Evolutionary conservation across 2,888 invertebrate species (phyloP), one percentile per base, ranked within the genome.

Genomic region (Lapara coniferarum): DNA sequence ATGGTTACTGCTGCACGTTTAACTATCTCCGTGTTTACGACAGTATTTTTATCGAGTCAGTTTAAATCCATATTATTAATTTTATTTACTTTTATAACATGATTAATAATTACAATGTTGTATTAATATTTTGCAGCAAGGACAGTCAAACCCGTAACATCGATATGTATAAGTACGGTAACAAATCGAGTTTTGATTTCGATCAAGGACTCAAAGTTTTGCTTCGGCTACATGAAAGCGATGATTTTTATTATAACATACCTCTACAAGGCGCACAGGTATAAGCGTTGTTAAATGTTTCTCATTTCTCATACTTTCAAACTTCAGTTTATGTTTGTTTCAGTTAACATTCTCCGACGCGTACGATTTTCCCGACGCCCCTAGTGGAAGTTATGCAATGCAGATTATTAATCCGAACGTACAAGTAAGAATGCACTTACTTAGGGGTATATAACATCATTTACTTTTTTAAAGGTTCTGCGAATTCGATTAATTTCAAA

Each of bases 1-100:
- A 95, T 68, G 95, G 95, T 0, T 94, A 90, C 76, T 95, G 95
- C 77, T 95, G 95, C 77, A 93, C 94, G 1, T 95, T 95, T 78
- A 95, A 95, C 82, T 95, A 95, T 75, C 81, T 94, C 19, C 86
- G 95, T 46, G 77, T 78, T 46, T 87, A 88, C 0, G 94, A 94
- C 71, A 79, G 78, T 44, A 80, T 80, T 14, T 92, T 93, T 72
- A 82, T 84, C 76, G 85, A 87, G 93, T 93, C 86, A 74, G 85
- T 14, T 74, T 63, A 19, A 63, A 49, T 12, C 19, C 13, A 5
- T n/a, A 46, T 63, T 46, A 10, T 0, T 55, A 19, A 0, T 55
- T 13, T 55, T 46, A 16, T 0, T 55, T 55, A 7, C 16, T 13
- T 55, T 2, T 37, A 7, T 37, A 37, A 37, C 8, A 8, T 8